phyloP scores from a whole-genome alignment of 2,113 vertebrate species.

The Castor canadensis region DNA sequence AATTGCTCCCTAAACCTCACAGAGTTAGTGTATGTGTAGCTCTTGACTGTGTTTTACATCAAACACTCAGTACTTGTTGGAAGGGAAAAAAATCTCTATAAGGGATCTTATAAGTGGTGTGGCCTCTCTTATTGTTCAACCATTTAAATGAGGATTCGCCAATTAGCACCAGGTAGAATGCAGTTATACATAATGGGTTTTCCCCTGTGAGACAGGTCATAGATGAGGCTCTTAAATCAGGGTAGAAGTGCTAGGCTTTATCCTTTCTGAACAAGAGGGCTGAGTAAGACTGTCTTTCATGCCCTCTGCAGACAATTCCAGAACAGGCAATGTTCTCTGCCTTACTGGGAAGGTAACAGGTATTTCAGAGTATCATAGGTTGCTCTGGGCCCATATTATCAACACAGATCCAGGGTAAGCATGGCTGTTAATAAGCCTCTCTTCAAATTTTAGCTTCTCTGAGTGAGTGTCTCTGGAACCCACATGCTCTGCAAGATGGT shows the following conservation, averaged over 20 bases:
- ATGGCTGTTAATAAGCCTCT: constrained; percentile 9
- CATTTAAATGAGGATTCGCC: constrained; percentile 43
- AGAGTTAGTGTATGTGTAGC: neutral
- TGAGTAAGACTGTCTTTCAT: neutral
- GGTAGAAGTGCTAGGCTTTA: neutral
- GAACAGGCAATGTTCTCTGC: neutral
- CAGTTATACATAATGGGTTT: neutral
- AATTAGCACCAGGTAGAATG: neutral
- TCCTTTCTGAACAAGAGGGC: neutral
- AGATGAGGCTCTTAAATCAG: neutral
- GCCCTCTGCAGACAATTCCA: neutral
- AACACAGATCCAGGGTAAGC: neutral
- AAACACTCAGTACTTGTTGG: neutral
- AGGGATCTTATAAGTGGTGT: neutral
- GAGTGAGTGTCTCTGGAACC: constrained; percentile 24
- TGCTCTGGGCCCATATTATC: neutral
- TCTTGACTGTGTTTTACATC: neutral
- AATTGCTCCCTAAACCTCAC: neutral
- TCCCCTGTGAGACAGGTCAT: neutral
- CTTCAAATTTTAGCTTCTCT: constrained; percentile 56
- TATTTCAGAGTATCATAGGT: neutral
- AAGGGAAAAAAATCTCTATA: neutral
- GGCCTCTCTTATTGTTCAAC: constrained; percentile 24
- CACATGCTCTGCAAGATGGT: neutral
- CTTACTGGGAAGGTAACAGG: neutral